These are phyloP conservation scores for Hydrocynus forskahlii DNA, from an alignment of 2,797 vertebrate genomes.

Conservation along the genomic window DNA sequence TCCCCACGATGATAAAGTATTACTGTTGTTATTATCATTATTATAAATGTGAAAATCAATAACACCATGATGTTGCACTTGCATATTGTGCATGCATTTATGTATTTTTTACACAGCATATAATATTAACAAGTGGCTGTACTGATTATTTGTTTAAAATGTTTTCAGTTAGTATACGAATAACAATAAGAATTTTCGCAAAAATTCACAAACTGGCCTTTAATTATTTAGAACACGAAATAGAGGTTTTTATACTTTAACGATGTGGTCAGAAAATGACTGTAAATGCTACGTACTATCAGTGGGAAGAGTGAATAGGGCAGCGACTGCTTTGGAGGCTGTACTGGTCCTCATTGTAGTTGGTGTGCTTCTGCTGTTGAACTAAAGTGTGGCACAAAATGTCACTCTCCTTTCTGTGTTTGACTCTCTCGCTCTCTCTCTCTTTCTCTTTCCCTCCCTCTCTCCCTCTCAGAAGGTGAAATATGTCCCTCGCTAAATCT, in stretches of 20 bases:
- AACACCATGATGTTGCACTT: too few relatives aligned
- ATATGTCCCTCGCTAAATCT: constrained; percentile 30
- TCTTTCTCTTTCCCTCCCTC: not conserved
- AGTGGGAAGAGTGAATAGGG: too few relatives aligned
- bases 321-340: not conserved
- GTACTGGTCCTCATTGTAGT: not conserved
- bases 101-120: not conserved
- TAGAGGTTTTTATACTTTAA: not conserved
- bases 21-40: too few relatives aligned
- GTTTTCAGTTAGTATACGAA: not conserved
- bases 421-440: not conserved
- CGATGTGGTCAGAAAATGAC: not conserved
- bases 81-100: too few relatives aligned
- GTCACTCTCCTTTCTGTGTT: not conserved
- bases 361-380: not conserved
- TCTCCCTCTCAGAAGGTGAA: constrained; percentile 2
- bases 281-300: not conserved
- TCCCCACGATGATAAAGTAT: too few relatives aligned
- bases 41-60: too few relatives aligned
- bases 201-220: not conserved
- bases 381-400: not conserved
- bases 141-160: not conserved
- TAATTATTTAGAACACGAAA: not conserved
- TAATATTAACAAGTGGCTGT: not conserved
- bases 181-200: not conserved